Evolutionary conservation across 1,140 invertebrate species (phyloP), one percentile per base, ranked within the genome.

Genomic region (Formica selysi): DNA sequence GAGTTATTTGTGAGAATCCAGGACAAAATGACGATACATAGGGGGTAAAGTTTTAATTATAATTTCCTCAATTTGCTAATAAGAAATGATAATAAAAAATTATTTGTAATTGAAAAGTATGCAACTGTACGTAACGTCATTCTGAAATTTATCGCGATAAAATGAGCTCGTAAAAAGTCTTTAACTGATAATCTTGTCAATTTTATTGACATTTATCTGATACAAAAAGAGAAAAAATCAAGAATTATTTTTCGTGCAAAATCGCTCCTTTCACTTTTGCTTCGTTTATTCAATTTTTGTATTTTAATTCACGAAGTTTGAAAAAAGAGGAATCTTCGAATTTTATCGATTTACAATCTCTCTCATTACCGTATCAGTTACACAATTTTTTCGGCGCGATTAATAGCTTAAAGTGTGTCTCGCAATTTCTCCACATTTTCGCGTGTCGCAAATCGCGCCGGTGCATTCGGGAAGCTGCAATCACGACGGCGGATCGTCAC

Each of bases 401-500:
- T 36, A n/a, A 68, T 68, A 57, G 5, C 44, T 32, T 8, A 32
- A 8, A 59, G 36, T 19, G 48, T 51, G 48, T 16, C 64, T 48
- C 19, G 67, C 22, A 32, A 10, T 81, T 44, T 41, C 79, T 44
- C 7, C 19, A 38, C n/a, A 8, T 48, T 83, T 36, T 48, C 54
- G 68, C 68, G 54, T 68, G 65, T 59, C 26, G 22, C 65, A 4
- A 76, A n/a, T 65, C 61, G 22, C 44, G 22, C 41, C 13, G 54
- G 3, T 13, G 32, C 32, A 51, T 36, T 80, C 29, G 51, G 51
- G 26, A 73, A 57, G 29, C 54, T 22, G 38, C 36, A 61, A 81
- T 80, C 36, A 61, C 79, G 32, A 32, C 32, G 19, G 5, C 36
- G 78, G 36, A 81, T 73, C 79, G 78, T 81, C 67, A 41, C 38